phyloP scores from a whole-genome alignment of 2,888 invertebrate genomes.

The Cerastis leucographa region DNA sequence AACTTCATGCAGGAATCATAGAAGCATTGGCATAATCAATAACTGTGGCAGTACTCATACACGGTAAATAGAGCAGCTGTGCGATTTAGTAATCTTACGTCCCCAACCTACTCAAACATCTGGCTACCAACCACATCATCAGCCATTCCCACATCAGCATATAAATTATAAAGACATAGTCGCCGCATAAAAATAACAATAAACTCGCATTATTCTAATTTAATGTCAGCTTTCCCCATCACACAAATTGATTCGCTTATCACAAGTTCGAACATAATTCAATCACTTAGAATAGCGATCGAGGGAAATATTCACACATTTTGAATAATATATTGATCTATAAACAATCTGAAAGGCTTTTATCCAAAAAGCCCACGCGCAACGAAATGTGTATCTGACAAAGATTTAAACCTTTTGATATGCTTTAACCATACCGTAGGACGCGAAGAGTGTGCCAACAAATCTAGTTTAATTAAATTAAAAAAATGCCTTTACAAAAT shows the following conservation, averaged over 20 bases:
- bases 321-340: slow-evolving; percentile 65
- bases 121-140: background rate
- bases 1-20: background rate
- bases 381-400: slow-evolving; percentile 60
- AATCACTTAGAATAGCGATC: slow-evolving; percentile 64
- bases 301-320: slow-evolving; percentile 64
- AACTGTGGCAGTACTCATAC: background rate
- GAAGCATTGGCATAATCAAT: background rate
- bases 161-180: slow-evolving; percentile 55
- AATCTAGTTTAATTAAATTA: background rate
- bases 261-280: slow-evolving; percentile 63
- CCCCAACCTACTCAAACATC: background rate
- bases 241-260: slow-evolving; percentile 65
- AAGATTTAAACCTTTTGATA: background rate
- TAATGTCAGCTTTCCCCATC: slow-evolving; percentile 59
- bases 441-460: background rate
- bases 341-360: slow-evolving; percentile 63
- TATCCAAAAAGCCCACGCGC: slow-evolving; percentile 66
- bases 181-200: slow-evolving; percentile 63
- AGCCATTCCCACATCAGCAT: slow-evolving; percentile 48
- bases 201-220: slow-evolving; percentile 66
- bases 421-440: background rate
- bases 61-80: background rate
- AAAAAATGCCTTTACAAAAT: background rate
- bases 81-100: background rate